Evolutionary conservation across 2,113 vertebrate species (phyloP).

Genomic region (Muntiacus muntjak): DNA sequence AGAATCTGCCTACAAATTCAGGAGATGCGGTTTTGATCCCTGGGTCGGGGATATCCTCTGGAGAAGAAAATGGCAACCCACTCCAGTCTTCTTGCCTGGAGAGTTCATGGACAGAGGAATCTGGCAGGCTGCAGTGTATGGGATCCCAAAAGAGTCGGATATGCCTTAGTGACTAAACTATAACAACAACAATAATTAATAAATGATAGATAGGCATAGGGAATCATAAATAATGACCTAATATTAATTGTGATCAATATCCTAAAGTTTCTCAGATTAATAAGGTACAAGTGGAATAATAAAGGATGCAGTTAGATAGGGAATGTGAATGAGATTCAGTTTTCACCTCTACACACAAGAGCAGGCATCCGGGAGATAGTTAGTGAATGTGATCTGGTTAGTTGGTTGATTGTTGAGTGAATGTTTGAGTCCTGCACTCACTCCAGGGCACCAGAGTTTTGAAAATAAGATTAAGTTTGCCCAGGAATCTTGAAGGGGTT

Average conservation of each 20-base stretch:
- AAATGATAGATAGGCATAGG: neutral
- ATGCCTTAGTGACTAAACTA: neutral
- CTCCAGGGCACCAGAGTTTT: neutral
- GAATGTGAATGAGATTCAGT: neutral
- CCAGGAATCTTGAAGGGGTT: neutral
- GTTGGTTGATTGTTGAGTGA: neutral
- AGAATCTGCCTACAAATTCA: neutral
- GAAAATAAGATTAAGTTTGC: neutral
- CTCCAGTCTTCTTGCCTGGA: neutral
- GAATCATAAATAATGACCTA: neutral
- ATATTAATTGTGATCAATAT: neutral
- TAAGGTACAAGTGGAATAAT: neutral
- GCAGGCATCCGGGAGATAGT: neutral
- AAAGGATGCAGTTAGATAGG: neutral
- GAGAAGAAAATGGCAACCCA: neutral
- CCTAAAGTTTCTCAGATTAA: neutral
- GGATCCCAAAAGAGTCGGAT: neutral
- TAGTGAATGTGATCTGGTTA: neutral
- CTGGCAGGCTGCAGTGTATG: neutral
- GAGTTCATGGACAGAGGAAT: neutral
- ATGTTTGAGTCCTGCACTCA: neutral
- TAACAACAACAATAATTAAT: neutral
- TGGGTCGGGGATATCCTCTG: neutral
- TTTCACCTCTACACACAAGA: neutral
- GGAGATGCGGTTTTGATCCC: neutral